phyloP scores from a whole-genome alignment of 2,888 invertebrate genomes.

The Tenthredo mesomela region DNA sequence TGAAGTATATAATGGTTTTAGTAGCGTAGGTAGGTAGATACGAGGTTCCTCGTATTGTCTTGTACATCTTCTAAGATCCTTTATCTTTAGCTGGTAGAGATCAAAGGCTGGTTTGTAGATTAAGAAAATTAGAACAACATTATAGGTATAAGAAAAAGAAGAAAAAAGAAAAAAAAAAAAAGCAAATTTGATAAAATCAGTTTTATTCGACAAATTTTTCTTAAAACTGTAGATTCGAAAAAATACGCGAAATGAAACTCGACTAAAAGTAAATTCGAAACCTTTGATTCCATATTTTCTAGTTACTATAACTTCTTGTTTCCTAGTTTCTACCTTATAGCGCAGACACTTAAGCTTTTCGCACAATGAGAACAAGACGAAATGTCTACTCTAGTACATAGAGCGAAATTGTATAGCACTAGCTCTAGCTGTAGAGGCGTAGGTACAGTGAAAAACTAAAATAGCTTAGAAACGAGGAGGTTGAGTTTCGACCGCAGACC shows the following conservation, averaged over 20 bases:
- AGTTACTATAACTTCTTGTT: not conserved
- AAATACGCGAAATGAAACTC: not conserved
- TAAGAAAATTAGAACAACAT: not conserved
- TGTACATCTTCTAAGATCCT: not conserved
- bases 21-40: not conserved
- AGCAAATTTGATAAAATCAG: not conserved
- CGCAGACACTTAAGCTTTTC: not conserved
- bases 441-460: constrained; percentile 22
- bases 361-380: constrained; percentile 18
- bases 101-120: constrained; percentile 14
- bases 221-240: not conserved
- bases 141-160: not conserved
- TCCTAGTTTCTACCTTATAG: not conserved
- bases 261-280: not conserved
- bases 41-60: not conserved
- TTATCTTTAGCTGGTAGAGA: not conserved
- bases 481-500: constrained; percentile 27
- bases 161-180: not conserved
- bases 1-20: constrained; percentile 21
- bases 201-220: not conserved
- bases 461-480: constrained; percentile 13
- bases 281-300: not conserved
- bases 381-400: constrained; percentile 12
- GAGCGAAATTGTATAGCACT: constrained; percentile 25
- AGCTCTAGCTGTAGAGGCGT: not conserved